phyloP scores from a whole-genome alignment of 1,140 invertebrate species.

The Pogonognathellus flavescens region DNA sequence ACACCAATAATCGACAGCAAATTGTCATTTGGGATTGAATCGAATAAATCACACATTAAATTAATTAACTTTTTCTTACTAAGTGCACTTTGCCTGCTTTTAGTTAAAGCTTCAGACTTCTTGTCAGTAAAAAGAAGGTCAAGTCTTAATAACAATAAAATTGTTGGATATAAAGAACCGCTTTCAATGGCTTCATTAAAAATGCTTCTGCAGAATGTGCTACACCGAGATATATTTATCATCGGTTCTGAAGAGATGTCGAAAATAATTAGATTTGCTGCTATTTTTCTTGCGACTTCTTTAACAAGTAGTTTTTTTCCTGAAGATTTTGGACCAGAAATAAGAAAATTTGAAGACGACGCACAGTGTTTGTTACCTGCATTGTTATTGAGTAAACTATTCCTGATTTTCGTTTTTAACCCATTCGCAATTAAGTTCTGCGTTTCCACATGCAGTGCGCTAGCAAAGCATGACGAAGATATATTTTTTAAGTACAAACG shows the following conservation, averaged over 20 bases:
- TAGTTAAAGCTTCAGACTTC: conserved; percentile 2
- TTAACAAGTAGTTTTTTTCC: conserved; percentile 52
- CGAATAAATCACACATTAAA: conserved; percentile 50
- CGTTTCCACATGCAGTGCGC: not conserved
- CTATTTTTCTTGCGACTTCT: conserved; percentile 28
- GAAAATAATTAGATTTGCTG: conserved; percentile 34
- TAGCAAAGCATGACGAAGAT: not conserved
- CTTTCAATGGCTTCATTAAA: conserved; percentile 22
- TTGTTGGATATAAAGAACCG: conserved; percentile 24
- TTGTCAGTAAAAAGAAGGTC: conserved; percentile 17
- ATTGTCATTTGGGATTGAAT: not conserved
- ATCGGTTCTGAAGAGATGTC: not conserved
- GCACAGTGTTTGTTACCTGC: not conserved
- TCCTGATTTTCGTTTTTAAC: not conserved
- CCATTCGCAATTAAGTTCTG: conserved; percentile 13
- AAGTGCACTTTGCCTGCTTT: not conserved
- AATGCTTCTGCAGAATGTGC: not conserved
- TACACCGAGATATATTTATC: not conserved
- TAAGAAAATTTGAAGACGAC: conserved; percentile 10
- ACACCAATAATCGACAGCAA: conserved; percentile 26
- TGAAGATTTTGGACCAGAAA: conserved; percentile 46
- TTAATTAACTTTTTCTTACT: conserved; percentile 46
- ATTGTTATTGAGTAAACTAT: not conserved
- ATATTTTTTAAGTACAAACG: conserved; percentile 17
- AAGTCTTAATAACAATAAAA: conserved; percentile 33